Base-by-base conservation (phyloP, 2,113 vertebrate species). In the Grallaria varia region DNA sequence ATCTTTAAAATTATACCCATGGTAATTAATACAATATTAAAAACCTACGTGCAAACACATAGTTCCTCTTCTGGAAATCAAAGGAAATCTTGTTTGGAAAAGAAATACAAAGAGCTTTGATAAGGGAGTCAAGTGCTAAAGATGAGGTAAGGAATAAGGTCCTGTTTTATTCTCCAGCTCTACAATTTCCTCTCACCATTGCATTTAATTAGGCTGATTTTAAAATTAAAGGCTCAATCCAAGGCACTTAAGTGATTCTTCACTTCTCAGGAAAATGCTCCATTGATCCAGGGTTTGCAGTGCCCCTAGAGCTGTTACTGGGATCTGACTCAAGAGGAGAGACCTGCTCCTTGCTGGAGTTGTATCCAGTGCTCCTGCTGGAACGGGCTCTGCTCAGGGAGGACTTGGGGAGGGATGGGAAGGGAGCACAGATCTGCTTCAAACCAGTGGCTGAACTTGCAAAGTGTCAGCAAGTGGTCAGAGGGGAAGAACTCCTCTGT, bases 1-100 rank as follows among this genome's bases (percentile, higher is more conserved):
- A 66, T 97, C 96, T 97, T 97, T 92, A 95, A 94, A 96, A 97
- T 97, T 71, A 96, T 78, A 96, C 86, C 84, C 31, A 1, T 87
- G 82, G 86, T 97, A 97, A 97, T 98, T 98, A 97, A 91, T 80
- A 83, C 24, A 92, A 49, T 85, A 64, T 75, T 90, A 95, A 96
- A 94, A 95, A 74, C 71, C 4, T 62, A 31, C 94, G 53, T 76
- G 62, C 64, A 90, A 94, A 85, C 39, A 45, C 5, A 10, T 64
- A 63, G 44, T 78, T 95, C 6, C 2, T 79, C 72, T 60, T 93
- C 87, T 87, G 52, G 59, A 92, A 95, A 42, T 50, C 68, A 79
- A 60, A 84, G 52, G 89, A 87, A 56, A n/a, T 59, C 35, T 47
- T 93, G 47, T 30, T 76, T 14, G 75, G 68, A 81, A 74, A 75